Base-by-base conservation (phyloP, 2,888 invertebrate genomes). In the Hirtodrosophila confusa region DNA sequence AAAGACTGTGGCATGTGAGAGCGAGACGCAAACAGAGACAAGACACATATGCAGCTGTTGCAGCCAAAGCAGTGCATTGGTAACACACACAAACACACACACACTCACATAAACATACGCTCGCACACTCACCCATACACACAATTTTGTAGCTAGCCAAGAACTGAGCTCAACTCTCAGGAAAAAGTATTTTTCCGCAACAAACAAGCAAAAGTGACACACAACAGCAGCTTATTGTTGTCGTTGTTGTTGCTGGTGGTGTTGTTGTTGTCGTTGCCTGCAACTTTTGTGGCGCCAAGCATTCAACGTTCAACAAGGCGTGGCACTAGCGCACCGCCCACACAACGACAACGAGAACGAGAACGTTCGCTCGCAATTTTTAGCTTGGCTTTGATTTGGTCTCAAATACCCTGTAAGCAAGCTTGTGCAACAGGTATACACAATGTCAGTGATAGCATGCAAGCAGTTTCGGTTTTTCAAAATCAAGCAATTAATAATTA, bases 141-240 rank as follows among this genome's bases (percentile, higher is more conserved):
- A 35, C 50, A 37, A 17, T 1, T 2, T 17, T 35, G 36, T 11
- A 41, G 5, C 29, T 27, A 36, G 36, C 56, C 33, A 61, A 63
- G 68, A 66, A 47, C 66, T 53, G 33, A 73, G 67, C 75, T 61
- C 36, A 62, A 51, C 61, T 75, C 62, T 33, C 33, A 54, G 56
- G 45, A 61, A 86, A 83, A 82, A 67, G 75, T 87, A 75, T 85
- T 80, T 79, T 71, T 75, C 65, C 63, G 75, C 88, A 78, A 68
- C 86, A 80, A 88, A 80, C 80, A 71, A 78, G 83, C 88, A 86
- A 88, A 85, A 88, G 86, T 86, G 80, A 80, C 86, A 80, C 69
- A 75, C 75, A 87, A 78, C 86, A 80, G 68, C 83, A 80, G 85
- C 66, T 73, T 80, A 68, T 50, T 61, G 53, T 69, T 53, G 40